Base-by-base conservation (phyloP, 2,797 vertebrate genomes). In the Amblyopsis hoosieri region DNA sequence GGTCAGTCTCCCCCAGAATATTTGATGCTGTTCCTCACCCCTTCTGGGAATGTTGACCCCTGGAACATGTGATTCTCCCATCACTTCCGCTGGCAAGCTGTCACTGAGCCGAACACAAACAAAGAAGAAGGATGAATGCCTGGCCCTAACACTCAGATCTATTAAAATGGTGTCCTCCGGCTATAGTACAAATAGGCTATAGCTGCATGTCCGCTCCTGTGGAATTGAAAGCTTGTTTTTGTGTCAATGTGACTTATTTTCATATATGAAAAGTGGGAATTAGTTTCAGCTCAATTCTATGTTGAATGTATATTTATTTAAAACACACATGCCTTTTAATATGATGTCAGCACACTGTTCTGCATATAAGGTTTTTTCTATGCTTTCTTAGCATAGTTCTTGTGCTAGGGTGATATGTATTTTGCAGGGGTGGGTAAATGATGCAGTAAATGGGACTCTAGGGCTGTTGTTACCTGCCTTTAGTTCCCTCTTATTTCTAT, bases 371-470 rank as follows among this genome's bases (percentile, higher is more conserved):
- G 23, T 17, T 60, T 11, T 3, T 23, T 50, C 42, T 42, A 42
- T 49, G 1, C 52, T 33, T 56, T 64, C 45, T 55, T 65, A 72
- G 67, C 55, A 59, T 33, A 57, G 29, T 58, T 23, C 2, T 78
- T 84, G 46, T 65, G 74, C 52, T 1, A 0, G 37, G 56, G 49
- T 58, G 45, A 47, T 71, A 64, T 76, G 67, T 81, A 57, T 76
- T 66, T 81, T 64, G 23, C 23, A 3, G 23, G 2, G 23, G 23
- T 79, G 12, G 69, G 73, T 71, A 70, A 70, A 64, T 65, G 75
- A 75, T 61, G 73, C 72, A 79, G 68, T 80, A 73, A 79, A 74
- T 83, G 67, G 69, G 74, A 69, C 79, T 83, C 62, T 48, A 63
- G 64, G 23, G 62, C 51, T 71, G 72, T 71, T 79, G 60, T 66